A percentile compares a stretch with the other conserved stretches of the same genome.
Conservation (phyloP, 1,140 invertebrate species). For the Acarapis woodi region DNA sequence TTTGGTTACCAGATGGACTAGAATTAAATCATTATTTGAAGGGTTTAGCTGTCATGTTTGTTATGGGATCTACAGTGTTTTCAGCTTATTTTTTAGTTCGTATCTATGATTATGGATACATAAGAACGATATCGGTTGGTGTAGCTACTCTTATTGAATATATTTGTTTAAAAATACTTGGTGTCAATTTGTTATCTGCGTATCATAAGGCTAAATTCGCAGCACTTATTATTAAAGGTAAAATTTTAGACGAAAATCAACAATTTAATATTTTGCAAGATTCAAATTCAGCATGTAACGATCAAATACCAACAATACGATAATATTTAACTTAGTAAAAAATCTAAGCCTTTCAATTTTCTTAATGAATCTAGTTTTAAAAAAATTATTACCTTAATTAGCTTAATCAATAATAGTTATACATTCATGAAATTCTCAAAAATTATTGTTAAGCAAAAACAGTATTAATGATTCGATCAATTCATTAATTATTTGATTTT, state of each 20-base stretch:
- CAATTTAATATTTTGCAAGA: too few species aligned
- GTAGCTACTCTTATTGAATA: conserved; percentile 48
- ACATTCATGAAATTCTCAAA: too few species aligned
- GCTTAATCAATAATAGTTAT: too few species aligned
- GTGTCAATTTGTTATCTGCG: conserved; percentile 49
- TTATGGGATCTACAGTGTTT: conserved; percentile 38
- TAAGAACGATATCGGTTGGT: conserved; percentile 43
- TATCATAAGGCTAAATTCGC: conserved; percentile 64
- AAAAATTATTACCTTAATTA: too few species aligned
- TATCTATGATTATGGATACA: conserved; percentile 39
- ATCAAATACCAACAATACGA: not conserved
- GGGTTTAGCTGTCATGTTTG: conserved; percentile 29
- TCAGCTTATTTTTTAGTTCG: conserved; percentile 51
- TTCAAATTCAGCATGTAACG: not conserved
- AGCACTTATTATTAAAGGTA: conserved; percentile 41
- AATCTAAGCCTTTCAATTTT: too few species aligned
- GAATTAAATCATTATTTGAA: conserved; percentile 48
- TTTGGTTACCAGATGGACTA: conserved; percentile 21
- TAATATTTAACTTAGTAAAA: not conserved
- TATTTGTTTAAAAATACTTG: conserved; percentile 49
- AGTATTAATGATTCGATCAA: too few species aligned
- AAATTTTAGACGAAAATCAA: conserved; percentile 8
- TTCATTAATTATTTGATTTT: too few species aligned
- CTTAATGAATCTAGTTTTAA: too few species aligned
- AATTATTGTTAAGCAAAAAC: too few species aligned